Evolutionary conservation across 2,888 invertebrate genomes (phyloP).

Genomic region (Patella caerulea): DNA sequence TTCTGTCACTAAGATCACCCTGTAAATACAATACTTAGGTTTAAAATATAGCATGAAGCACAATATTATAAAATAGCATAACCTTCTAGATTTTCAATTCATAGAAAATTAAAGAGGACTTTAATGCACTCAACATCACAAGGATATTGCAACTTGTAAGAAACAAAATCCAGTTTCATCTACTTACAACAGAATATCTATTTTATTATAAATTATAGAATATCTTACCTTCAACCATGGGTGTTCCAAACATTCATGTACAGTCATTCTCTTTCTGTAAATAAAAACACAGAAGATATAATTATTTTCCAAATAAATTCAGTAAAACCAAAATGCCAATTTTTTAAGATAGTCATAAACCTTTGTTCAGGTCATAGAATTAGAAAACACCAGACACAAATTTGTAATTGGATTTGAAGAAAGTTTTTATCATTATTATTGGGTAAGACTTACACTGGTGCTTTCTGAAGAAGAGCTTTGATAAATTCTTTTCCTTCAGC

Average conservation of each 20-base stretch:
- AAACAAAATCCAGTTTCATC: too few species aligned
- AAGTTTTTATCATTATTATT: too few species aligned
- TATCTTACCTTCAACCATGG: conserved; percentile 87
- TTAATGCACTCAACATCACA: too few species aligned
- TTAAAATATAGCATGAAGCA: not conserved
- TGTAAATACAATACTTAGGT: conserved; percentile 39
- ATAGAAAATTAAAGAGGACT: not conserved
- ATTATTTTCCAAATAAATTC: too few species aligned
- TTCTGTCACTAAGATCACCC: conserved; percentile 72
- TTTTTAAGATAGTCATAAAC: too few species aligned
- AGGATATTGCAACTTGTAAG: too few species aligned
- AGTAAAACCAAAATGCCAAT: too few species aligned
- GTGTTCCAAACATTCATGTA: conserved; percentile 96
- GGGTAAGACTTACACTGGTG: conserved; percentile 78
- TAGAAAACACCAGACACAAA: too few species aligned
- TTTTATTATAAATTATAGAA: too few species aligned
- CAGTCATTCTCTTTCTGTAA: conserved; percentile 93
- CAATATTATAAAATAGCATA: not conserved
- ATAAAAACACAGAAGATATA: not conserved
- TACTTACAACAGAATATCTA: too few species aligned
- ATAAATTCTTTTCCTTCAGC: conserved; percentile 99
- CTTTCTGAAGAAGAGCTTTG: conserved; percentile 88
- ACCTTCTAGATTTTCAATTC: not conserved
- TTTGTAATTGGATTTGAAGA: too few species aligned
- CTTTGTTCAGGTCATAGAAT: too few species aligned